Conservation (phyloP, 92 coral and sea anemone species). For the Pocillopora grandis region DNA sequence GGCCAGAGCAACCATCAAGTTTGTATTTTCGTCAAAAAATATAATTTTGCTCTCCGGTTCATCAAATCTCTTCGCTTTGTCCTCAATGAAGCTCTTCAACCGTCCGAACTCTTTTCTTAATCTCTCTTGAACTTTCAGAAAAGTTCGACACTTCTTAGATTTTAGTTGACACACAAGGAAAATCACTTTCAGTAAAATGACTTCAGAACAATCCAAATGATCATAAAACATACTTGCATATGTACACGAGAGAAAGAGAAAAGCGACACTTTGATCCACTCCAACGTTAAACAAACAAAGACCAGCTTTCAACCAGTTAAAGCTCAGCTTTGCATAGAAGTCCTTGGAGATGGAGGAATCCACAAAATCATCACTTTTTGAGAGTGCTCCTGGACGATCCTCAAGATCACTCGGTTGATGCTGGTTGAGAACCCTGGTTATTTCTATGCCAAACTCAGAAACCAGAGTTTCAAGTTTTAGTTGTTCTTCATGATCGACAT, state of each 20-base stretch:
- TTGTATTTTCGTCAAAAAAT: not conserved
- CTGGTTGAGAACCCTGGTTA: not conserved
- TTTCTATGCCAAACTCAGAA: slow-evolving; percentile 2
- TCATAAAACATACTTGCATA: not conserved
- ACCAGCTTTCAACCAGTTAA: not conserved
- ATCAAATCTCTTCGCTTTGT: not conserved
- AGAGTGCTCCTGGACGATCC: not conserved
- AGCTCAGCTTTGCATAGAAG: not conserved
- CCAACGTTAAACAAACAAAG: not conserved
- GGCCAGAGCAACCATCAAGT: not conserved
- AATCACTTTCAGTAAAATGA: not conserved
- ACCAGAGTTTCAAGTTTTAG: not conserved
- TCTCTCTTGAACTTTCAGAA: not conserved
- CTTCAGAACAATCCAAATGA: not conserved
- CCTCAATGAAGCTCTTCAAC: not conserved
- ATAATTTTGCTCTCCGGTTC: not conserved
- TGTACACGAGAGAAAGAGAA: not conserved
- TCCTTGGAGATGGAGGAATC: not conserved
- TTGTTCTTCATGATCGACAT: not conserved
- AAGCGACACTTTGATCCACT: not conserved
- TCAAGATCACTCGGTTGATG: not conserved
- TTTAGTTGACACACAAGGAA: not conserved
- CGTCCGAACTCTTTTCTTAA: not conserved
- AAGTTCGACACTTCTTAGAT: not conserved
- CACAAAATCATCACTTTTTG: not conserved